These are phyloP conservation scores for Venturia canescens DNA, from an alignment of 1,140 invertebrate genomes.

Conservation along the genomic window DNA sequence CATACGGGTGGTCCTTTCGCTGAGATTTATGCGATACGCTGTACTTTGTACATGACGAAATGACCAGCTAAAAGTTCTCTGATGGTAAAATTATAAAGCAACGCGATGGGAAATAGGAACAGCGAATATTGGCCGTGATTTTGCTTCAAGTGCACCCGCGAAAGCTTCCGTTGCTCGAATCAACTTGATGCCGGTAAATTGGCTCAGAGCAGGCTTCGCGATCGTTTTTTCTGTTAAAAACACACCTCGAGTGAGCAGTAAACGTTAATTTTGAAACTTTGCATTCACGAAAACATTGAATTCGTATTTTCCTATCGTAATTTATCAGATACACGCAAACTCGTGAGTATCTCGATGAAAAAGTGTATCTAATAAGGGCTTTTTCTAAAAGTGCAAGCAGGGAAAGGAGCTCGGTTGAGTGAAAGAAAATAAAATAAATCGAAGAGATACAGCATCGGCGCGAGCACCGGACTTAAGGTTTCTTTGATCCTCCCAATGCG, in stretches of 20 bases:
- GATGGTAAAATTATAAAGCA: constrained; percentile 21
- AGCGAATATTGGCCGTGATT: not conserved
- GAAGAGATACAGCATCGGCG: constrained; percentile 59
- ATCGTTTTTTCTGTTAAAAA: too few species aligned
- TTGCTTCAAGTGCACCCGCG: not conserved
- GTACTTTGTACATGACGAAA: constrained; percentile 60
- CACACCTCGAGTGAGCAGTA: too few species aligned
- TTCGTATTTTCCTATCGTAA: too few species aligned
- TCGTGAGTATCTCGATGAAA: not conserved
- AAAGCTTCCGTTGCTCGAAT: not conserved
- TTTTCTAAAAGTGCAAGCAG: too few species aligned
- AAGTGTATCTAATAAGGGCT: not conserved
- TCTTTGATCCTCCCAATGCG: constrained; percentile 76
- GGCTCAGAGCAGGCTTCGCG: too few species aligned
- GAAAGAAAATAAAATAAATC: constrained; percentile 59
- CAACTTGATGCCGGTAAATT: too few species aligned
- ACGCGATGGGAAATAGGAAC: constrained; percentile 28
- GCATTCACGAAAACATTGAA: too few species aligned
- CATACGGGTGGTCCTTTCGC: constrained; percentile 60
- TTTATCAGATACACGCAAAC: not conserved
- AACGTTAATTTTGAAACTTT: too few species aligned
- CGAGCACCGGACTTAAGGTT: constrained; percentile 38
- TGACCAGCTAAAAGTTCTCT: constrained; percentile 13
- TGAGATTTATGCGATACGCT: constrained; percentile 59
- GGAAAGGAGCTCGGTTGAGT: constrained; percentile 5